phyloP scores from a whole-genome alignment of 2,113 vertebrate genomes.

The Sylvia atricapilla region DNA sequence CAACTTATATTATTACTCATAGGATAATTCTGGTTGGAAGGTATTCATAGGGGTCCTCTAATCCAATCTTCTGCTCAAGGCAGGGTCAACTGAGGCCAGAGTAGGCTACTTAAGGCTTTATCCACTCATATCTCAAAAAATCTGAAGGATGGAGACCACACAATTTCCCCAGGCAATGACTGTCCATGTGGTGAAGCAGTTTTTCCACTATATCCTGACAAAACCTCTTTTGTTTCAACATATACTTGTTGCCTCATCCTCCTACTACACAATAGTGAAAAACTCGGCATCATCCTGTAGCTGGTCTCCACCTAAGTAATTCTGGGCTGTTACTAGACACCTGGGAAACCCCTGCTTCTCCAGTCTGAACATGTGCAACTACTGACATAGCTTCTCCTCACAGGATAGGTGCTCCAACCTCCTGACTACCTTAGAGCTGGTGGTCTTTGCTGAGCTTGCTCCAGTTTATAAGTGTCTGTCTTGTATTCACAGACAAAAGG shows the following conservation, averaged over 20 bases:
- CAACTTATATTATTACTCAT: neutral
- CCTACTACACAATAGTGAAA: neutral
- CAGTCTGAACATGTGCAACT: neutral
- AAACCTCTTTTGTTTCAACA: neutral
- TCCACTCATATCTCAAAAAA: neutral
- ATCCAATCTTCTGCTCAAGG: neutral
- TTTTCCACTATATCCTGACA: neutral
- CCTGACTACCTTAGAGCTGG: neutral
- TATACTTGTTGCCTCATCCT: neutral
- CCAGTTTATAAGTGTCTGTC: neutral
- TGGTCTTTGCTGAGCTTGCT: neutral
- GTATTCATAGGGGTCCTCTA: neutral
- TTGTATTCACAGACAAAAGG: neutral
- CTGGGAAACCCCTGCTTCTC: neutral
- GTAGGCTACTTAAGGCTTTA: neutral
- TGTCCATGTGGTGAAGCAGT: neutral
- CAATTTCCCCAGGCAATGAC: neutral
- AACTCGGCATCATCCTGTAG: neutral
- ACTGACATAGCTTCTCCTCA: neutral
- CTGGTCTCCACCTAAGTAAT: neutral
- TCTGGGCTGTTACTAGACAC: neutral
- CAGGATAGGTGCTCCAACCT: neutral
- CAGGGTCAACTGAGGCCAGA: neutral
- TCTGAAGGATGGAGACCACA: neutral
- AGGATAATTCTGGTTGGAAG: neutral